Conservation (phyloP, 2,797 vertebrate genomes). For the Artibeus lituratus region DNA sequence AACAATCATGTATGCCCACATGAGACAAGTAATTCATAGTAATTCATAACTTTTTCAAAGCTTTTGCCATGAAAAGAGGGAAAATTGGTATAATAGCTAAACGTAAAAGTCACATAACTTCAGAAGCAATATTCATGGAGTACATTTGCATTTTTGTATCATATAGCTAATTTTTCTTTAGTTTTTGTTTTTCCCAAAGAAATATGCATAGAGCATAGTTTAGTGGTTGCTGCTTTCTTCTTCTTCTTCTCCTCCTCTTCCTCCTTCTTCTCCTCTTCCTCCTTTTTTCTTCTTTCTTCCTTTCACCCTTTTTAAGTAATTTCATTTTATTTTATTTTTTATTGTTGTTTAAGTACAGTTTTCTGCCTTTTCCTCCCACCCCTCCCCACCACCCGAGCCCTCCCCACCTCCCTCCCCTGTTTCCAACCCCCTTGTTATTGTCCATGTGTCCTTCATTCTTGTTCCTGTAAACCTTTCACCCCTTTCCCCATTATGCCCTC, state of each 20-base stretch:
- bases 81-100: background rate
- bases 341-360: too few species aligned
- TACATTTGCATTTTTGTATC: background rate
- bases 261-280: background rate
- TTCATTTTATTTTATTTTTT: too few species aligned
- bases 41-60: background rate
- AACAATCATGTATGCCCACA: background rate
- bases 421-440: too few species aligned
- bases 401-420: too few species aligned
- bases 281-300: too few species aligned
- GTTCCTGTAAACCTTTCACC: too few species aligned
- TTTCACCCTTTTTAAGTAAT: too few species aligned
- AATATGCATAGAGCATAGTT: background rate
- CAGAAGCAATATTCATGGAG: background rate
- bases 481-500: too few species aligned
- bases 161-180: background rate
- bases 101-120: background rate
- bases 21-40: background rate
- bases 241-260: background rate
- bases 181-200: background rate
- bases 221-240: background rate
- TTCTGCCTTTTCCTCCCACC: too few species aligned
- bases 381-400: too few species aligned
- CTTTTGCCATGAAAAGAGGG: background rate
- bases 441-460: too few species aligned